Percentiles rank a stretch among this genome's conserved stretches.
phyloP scores from a whole-genome alignment of 2,888 invertebrate genomes.

The Sminthurides aquaticus region DNA sequence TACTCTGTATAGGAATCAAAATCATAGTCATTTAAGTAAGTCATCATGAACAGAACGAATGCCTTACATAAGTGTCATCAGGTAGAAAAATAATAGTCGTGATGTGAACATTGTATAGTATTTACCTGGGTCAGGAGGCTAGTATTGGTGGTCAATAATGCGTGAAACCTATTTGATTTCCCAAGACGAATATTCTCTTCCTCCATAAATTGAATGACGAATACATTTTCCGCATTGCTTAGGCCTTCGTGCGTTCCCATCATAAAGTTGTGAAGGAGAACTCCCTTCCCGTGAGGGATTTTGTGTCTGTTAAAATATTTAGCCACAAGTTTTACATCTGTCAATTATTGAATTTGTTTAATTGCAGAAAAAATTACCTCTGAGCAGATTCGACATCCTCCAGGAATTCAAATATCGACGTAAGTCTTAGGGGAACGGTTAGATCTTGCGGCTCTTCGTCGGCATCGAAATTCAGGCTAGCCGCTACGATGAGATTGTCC shows the following conservation, averaged over 20 bases:
- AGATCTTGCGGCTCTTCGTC: conserved; percentile 69
- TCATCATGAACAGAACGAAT: background rate
- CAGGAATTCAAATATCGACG: conserved; percentile 63
- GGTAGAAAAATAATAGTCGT: no score
- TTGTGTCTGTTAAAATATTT: conserved; percentile 43
- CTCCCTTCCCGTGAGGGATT: conserved; percentile 53
- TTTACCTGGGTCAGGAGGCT: conserved; percentile 72
- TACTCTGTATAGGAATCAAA: background rate
- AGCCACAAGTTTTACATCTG: background rate
- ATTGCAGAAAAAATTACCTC: conserved; percentile 48
- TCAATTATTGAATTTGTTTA: background rate
- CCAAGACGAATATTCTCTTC: conserved; percentile 64
- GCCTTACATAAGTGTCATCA: background rate
- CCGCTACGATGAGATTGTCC: conserved; percentile 58
- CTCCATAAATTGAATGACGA: conserved; percentile 70
- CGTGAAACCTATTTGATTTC: conserved; percentile 57
- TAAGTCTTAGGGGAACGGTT: conserved; percentile 59
- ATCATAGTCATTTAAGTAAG: background rate
- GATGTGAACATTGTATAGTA: no score
- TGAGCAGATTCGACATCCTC: conserved; percentile 69
- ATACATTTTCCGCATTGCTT: conserved; percentile 61
- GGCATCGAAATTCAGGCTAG: conserved; percentile 72
- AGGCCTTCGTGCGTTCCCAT: conserved; percentile 68
- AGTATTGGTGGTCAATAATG: conserved; percentile 78
- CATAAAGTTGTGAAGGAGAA: conserved; percentile 76